phyloP scores from a whole-genome alignment of 2,113 vertebrate species.

The Nothobranchius furzeri region DNA sequence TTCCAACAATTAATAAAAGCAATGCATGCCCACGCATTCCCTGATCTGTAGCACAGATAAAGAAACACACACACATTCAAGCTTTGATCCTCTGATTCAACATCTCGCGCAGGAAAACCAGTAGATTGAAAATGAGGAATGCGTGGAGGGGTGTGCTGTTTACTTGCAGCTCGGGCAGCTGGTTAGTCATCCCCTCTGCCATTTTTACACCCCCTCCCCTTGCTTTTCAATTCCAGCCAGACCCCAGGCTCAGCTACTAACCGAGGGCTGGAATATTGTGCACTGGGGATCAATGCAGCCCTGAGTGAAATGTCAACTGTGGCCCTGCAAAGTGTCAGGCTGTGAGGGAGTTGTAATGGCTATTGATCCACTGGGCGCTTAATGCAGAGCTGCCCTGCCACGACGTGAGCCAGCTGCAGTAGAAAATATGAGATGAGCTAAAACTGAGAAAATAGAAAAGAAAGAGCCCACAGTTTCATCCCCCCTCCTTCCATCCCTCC shows the following conservation, averaged over 20 bases:
- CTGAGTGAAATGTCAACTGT: slow-evolving; percentile 96
- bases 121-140: slow-evolving; percentile 85
- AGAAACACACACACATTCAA: slow-evolving; percentile 63
- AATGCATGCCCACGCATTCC: slow-evolving; percentile 78
- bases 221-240: slow-evolving; percentile 92
- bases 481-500: slow-evolving; percentile 87
- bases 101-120: slow-evolving; percentile 86
- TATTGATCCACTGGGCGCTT: slow-evolving; percentile 99
- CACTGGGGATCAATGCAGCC: slow-evolving; percentile 94
- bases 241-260: slow-evolving; percentile 87
- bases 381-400: slow-evolving; percentile 89
- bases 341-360: slow-evolving; percentile 99
- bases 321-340: slow-evolving; percentile 96
- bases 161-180: slow-evolving; percentile 89
- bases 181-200: slow-evolving; percentile 80
- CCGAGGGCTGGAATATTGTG: slow-evolving; percentile 94
- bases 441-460: slow-evolving; percentile 88
- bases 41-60: slow-evolving; percentile 49
- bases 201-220: slow-evolving; percentile 60
- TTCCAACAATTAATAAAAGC: slow-evolving; percentile 84
- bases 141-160: slow-evolving; percentile 87
- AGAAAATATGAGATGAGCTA: slow-evolving; percentile 93
- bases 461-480: slow-evolving; percentile 74
- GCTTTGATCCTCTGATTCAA: slow-evolving; percentile 86
- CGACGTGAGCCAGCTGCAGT: slow-evolving; percentile 90